phyloP scores from a whole-genome alignment of 2,888 invertebrate genomes.

The Ochropacha duplaris region DNA sequence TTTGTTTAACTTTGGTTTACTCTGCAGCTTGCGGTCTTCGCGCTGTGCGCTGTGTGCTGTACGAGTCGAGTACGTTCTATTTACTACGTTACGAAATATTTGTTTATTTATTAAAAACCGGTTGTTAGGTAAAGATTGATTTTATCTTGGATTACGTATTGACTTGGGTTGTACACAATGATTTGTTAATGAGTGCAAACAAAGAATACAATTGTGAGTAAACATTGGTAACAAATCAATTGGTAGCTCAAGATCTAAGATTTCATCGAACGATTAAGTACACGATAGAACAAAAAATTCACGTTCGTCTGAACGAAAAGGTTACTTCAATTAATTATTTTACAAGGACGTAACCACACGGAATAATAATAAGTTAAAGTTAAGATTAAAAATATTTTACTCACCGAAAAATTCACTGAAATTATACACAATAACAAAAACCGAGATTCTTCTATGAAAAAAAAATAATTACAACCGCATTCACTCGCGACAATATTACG shows the following conservation, averaged over 20 bases:
- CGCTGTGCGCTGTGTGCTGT: background rate
- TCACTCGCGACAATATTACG: background rate
- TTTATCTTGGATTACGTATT: no score
- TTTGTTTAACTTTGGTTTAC: no score
- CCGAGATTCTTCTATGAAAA: background rate
- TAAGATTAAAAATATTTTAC: background rate
- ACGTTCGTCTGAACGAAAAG: background rate
- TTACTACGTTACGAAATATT: constrained; percentile 5
- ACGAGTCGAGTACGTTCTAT: no score
- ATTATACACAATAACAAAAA: background rate
- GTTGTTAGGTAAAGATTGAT: background rate
- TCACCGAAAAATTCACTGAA: background rate
- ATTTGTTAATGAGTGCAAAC: background rate
- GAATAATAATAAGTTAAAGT: background rate
- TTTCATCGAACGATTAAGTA: background rate
- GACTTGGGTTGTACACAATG: no score
- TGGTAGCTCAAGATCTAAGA: background rate
- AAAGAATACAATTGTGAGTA: background rate
- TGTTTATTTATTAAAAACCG: constrained; percentile 1
- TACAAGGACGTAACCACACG: background rate
- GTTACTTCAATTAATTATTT: background rate
- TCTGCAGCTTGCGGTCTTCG: background rate
- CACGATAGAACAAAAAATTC: background rate
- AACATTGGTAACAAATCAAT: background rate
- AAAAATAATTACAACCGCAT: background rate